Conservation (phyloP, 1,140 invertebrate species). For the Hyles vespertilio region DNA sequence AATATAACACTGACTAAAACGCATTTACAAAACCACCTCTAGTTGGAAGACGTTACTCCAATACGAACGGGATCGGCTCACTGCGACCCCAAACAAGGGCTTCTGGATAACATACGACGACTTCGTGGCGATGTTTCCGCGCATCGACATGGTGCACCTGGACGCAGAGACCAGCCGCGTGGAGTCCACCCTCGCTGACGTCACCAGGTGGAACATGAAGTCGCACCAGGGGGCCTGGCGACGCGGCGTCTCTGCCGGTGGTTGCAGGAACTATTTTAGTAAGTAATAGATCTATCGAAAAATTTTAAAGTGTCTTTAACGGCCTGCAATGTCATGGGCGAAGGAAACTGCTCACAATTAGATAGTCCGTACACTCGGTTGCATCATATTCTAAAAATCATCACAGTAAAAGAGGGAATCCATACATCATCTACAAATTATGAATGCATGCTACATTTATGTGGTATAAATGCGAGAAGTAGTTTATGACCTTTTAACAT, state of each 20-base stretch:
- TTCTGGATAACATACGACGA: conserved; percentile 93
- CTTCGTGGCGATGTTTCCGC: conserved; percentile 89
- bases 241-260: conserved; percentile 91
- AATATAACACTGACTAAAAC: no score
- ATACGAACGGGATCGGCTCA: conserved; percentile 82
- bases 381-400: no score
- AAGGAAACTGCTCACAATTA: no score
- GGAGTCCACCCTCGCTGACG: conserved; percentile 87
- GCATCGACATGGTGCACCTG: conserved; percentile 91
- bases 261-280: conserved; percentile 93
- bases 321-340: no score
- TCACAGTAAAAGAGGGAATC: no score
- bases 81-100: conserved; percentile 79
- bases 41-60: conserved; percentile 51
- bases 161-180: conserved; percentile 90
- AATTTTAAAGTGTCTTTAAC: no score
- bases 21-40: no score
- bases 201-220: conserved; percentile 89
- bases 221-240: conserved; percentile 92
- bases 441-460: no score
- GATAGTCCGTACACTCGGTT: no score
- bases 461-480: no score
- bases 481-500: no score
- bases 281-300: conserved; percentile 18
- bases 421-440: no score